Base-by-base conservation (phyloP, 2,797 vertebrate species). In the Tragelaphus oryx region DNA sequence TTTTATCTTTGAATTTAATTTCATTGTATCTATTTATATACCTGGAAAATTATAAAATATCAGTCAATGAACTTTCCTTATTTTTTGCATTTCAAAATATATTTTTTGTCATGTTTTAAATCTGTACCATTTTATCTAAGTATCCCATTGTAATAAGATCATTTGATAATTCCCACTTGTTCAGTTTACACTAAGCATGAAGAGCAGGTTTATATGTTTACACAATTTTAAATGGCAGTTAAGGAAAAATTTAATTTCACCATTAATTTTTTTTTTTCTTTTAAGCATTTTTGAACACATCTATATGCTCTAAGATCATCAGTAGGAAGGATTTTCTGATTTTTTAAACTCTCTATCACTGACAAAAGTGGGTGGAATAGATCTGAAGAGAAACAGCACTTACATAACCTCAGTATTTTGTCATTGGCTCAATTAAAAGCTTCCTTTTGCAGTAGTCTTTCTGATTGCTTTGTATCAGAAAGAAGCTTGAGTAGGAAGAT, bases 91-190 rank as follows among this genome's bases (percentile, higher is more conserved):
- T 85, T 93, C 59, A 91, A 75, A 95, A 78, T 26, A 55, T 28
- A 30, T 78, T 91, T 87, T 87, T 84, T 76, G 33, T 90, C 44
- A 44, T 85, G 10, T 85, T 80, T 94, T 75, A 93, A 87, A 57
- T 10, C 41, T 37, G 5, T 57, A 54, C 7, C 14, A 33, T 41
- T 85, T 80, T 89, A 78, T 30, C 30, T 85, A 97, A 94, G 74
- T 85, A 22, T 88, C 30, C 3, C 9, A 52, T 82, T 85, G 1
- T 79, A 57, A 57, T 84, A 41, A 79, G 22, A 79, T 79, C 60
- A 54, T 82, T 84, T 54, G 33, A 71, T 52, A 20, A 78, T 76
- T 94, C 48, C 54, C 18, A 79, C 90, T 75, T 84, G 26, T 94
- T 91, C n/a, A 86, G 41, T 83, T 95, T 85, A 89, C 18, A 65